These are phyloP conservation scores for Lycaon pictus DNA, from an alignment of 2,113 vertebrate species.

Conservation along the genomic window DNA sequence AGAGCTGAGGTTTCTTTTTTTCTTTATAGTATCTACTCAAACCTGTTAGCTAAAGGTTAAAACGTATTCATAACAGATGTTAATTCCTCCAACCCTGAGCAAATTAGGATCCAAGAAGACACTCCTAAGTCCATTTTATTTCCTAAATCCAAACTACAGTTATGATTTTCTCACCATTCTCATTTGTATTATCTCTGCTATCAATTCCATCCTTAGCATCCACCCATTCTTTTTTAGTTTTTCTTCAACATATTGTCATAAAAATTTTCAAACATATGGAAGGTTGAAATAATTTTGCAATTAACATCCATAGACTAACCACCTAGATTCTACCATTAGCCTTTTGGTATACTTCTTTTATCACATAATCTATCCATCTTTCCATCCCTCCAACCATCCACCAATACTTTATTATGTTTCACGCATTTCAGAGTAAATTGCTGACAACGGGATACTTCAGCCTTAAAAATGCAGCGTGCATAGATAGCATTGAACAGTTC, in stretches of 20 bases:
- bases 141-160: not conserved
- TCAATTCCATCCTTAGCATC: not conserved
- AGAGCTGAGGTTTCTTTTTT: not conserved
- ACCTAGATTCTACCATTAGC: not conserved
- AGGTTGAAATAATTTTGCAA: slow-evolving; percentile 14
- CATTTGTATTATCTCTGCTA: not conserved
- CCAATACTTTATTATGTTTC: slow-evolving; percentile 33
- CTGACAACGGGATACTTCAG: not conserved
- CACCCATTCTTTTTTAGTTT: not conserved
- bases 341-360: slow-evolving; percentile 9
- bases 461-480: not conserved
- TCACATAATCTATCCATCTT: not conserved
- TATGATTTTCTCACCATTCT: slow-evolving; percentile 8
- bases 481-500: slow-evolving; percentile 25
- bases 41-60: not conserved
- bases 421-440: slow-evolving; percentile 13
- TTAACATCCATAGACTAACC: not conserved
- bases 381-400: not conserved
- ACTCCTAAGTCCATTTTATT: not conserved
- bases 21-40: not conserved
- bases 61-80: not conserved
- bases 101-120: slow-evolving; percentile 20
- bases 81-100: not conserved
- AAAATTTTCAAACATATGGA: slow-evolving; percentile 28
- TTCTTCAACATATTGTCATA: slow-evolving; percentile 41